Base-by-base conservation (phyloP, 2,113 vertebrate species). In the Panurus biarmicus region DNA sequence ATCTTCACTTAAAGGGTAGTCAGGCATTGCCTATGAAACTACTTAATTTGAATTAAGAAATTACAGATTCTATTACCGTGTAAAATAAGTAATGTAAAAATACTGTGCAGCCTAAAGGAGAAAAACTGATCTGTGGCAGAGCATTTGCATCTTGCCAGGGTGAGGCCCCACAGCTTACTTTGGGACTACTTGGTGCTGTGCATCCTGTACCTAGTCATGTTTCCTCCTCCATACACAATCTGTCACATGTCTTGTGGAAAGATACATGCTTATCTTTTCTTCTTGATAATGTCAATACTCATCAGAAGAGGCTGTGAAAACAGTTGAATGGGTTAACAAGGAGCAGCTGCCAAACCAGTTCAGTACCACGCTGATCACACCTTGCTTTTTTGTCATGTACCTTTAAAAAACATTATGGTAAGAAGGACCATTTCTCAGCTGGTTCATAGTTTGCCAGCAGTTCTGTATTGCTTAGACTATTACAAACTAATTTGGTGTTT, bases 161-260 rank as follows among this genome's bases (percentile, higher is more conserved):
- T 53, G 10, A 42, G 13, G 21, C 44, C 29, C 19, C 18, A 47
- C 15, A 18, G 23, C 21, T 79, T 75, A 10, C 26, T 51, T 2
- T 58, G 35, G 12, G 21, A 65, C 10, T 9, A 7, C 40, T 48
- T 0, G 1, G 4, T 28, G 7, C 29, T 76, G 14, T 44, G 15
- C 28, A 9, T 88, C 25, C 29, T 67, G 23, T 19, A 35, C 15
- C 12, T 1, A 1, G 24, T 50, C 21, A 28, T 3, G 2, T 66
- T 70, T 38, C 15, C 9, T 19, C 7, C n/a, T 58, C 29, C 22
- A 1, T 40, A 33, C 12, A 8, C 25, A 31, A 12, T 10, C 6
- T 58, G 8, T 48, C 9, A 10, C 0, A 0, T 2, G 5, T 70
- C 35, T 45, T 58, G 15, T 76, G 72, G 71, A 58, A 62, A 2